Percentiles rank a stretch among this genome's conserved stretches.
Conservation (phyloP, 2,797 vertebrate species). For the Dermochelys coriacea region DNA sequence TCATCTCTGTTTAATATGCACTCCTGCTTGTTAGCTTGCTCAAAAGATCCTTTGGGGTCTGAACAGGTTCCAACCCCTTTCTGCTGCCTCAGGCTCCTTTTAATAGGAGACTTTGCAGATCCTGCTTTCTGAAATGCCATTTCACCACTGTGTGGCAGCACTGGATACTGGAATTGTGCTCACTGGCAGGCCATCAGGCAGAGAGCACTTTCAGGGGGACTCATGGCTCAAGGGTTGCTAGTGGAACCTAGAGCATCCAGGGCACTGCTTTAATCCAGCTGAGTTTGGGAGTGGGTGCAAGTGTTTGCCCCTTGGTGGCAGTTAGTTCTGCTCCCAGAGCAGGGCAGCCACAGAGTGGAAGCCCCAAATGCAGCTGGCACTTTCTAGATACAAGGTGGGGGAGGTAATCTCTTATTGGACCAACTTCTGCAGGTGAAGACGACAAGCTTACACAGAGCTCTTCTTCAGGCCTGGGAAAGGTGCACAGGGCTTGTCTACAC, state of each 20-base stretch:
- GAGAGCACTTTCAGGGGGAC: neutral
- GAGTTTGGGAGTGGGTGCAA: rapidly evolving
- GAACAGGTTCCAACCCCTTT: rapidly evolving
- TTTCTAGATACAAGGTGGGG: neutral
- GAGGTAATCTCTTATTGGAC: neutral
- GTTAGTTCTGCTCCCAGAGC: neutral
- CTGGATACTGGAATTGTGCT: slow-evolving; percentile 43
- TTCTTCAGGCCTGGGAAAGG: neutral
- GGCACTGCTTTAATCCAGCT: neutral
- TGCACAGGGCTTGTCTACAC: neutral
- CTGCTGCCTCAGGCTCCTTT: neutral
- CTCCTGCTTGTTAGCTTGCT: neutral
- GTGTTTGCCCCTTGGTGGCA: neutral
- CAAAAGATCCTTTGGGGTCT: neutral
- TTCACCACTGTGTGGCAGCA: slow-evolving; percentile 68
- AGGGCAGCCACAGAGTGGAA: neutral
- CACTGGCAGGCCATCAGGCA: rapidly evolving
- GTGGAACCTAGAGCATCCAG: neutral
- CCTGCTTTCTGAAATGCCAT: slow-evolving; percentile 9
- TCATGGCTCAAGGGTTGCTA: neutral
- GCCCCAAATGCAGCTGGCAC: neutral
- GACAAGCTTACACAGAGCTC: neutral
- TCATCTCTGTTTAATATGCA: neutral
- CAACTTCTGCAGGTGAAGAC: neutral
- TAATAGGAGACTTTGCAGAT: neutral